Base-by-base conservation (phyloP, 2,113 vertebrate genomes). In the Poicephalus gulielmi region DNA sequence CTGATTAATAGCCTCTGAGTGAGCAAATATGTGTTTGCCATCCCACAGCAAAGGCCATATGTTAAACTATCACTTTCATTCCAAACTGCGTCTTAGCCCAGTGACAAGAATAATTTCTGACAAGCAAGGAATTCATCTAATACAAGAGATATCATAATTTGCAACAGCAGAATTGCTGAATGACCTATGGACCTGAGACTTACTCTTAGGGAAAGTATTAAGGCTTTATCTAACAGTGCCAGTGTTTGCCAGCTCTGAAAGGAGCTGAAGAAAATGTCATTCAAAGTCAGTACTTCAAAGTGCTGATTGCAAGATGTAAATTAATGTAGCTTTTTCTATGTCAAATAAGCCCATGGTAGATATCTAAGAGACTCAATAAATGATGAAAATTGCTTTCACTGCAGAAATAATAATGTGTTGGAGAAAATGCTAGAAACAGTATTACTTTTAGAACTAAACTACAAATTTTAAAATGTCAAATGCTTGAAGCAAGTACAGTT, bases 1-100 rank as follows among this genome's bases (percentile, higher is more conserved):
- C 93, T 97, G 95, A 98, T 98, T 98, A 98, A 98, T 98, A 95
- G 95, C 94, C 95, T 94, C 92, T 95, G 97, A 97, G 97, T 83
- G 95, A 97, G 70, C 84, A 95, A 96, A 94, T 97, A 94, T 93
- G 95, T 93, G 88, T 94, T 92, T 96, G 92, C 96, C 90, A 93
- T 97, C 93, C 93, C 94, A 92, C 94, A 96, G 87, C 86, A 96
- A 96, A 79, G 88, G 92, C 97, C 97, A 98, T 97, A 98, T 98
- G 97, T 96, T 97, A 96, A 83, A 91, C 93, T 95, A 97, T 95
- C 95, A 83, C 97, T 96, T 95, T 91, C 95, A 96, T 95, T 97
- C 95, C 97, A 95, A 97, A 25, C 88, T 79, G 86, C 86, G 69
- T 97, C 94, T 97, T 93, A 94, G 75, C 75, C 17, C 15, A 82